phyloP scores from a whole-genome alignment of 2,888 invertebrate species.

The Merodon equestris region DNA sequence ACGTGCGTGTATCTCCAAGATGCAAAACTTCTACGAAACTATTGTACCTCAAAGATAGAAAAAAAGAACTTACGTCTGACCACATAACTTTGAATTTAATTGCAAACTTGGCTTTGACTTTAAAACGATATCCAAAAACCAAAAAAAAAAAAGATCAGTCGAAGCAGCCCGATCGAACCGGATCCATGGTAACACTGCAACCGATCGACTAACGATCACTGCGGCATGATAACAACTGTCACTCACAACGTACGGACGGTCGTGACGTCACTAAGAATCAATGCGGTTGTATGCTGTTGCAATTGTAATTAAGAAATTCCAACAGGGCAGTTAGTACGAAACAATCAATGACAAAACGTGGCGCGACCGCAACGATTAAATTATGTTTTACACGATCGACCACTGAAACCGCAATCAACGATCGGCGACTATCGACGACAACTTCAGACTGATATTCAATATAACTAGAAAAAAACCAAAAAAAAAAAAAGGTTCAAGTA shows the following conservation, averaged over 20 bases:
- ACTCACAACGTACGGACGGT: neutral
- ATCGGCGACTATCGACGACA: too few species aligned
- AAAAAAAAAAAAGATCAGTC: neutral
- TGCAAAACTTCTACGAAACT: neutral
- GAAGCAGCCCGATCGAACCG: slow-evolving; percentile 9
- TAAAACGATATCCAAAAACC: neutral
- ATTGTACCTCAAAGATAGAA: too few species aligned
- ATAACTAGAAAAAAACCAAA: too few species aligned
- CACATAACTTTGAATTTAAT: slow-evolving; percentile 11
- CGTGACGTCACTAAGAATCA: slow-evolving; percentile 16
- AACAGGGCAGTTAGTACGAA: slow-evolving; percentile 1
- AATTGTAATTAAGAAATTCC: neutral
- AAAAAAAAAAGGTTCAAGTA: too few species aligned
- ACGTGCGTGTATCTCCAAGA: neutral
- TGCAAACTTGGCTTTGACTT: neutral
- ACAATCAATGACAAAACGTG: slow-evolving; percentile 43
- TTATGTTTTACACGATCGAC: slow-evolving; percentile 1
- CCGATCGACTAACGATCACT: neutral
- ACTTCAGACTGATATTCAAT: too few species aligned
- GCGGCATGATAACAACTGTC: slow-evolving; percentile 7
- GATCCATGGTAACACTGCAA: slow-evolving; percentile 5
- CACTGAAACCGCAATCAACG: too few species aligned
- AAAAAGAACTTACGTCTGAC: slow-evolving; percentile 21
- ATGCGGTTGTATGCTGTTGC: neutral
- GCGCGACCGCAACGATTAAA: slow-evolving; percentile 14